Percentiles rank a stretch among this genome's conserved stretches.
phyloP scores from a whole-genome alignment of 92 coral and sea anemone species.

The Epizoanthus illoricatus region DNA sequence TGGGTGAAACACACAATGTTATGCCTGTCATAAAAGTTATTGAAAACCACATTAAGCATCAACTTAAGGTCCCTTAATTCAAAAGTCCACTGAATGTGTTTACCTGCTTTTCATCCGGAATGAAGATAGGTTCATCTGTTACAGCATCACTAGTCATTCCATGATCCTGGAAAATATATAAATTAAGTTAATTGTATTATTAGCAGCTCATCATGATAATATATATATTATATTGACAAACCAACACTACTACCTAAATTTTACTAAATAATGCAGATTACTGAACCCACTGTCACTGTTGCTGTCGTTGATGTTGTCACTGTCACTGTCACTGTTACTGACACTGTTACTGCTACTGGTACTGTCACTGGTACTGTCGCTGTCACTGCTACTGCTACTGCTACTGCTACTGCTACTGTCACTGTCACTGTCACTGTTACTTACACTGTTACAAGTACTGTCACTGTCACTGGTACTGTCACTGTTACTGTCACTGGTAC shows the following conservation, averaged over 20 bases:
- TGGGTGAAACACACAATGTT: too few relatives aligned
- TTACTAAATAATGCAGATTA: too few relatives aligned
- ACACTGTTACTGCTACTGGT: background rate
- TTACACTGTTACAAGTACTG: background rate
- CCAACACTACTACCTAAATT: too few relatives aligned
- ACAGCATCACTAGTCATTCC: conserved; percentile 42
- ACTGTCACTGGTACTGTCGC: background rate
- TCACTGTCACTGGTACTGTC: background rate
- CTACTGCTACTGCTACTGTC: background rate
- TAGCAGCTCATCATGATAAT: too few relatives aligned
- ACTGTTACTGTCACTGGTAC: background rate
- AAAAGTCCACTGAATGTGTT: background rate
- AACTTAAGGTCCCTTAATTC: background rate
- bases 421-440: background rate
- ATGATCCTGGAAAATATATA: conserved; percentile 16
- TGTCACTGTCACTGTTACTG: background rate
- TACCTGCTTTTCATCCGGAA: conserved; percentile 58
- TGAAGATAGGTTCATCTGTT: conserved; percentile 54
- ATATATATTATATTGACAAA: too few relatives aligned
- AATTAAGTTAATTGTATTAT: too few relatives aligned
- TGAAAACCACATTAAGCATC: background rate
- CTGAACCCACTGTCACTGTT: background rate
- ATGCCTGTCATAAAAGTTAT: background rate
- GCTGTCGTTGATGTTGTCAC: background rate
- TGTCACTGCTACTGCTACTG: background rate